Conservation (phyloP, 2,113 vertebrate species). For the Nyctibius bracteatus region DNA sequence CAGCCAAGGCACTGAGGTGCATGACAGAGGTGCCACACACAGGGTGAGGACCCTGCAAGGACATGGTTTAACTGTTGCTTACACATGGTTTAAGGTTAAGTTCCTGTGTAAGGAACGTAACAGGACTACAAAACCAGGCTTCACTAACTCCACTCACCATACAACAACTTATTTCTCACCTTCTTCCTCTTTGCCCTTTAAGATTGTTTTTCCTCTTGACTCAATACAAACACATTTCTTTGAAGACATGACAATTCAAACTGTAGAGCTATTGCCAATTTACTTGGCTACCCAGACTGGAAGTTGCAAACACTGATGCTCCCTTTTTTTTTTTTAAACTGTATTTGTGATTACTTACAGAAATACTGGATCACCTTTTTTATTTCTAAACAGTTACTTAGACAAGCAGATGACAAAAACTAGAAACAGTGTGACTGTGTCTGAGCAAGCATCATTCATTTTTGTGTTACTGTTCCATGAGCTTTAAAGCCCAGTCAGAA, state of each 20-base stretch:
- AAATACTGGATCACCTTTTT: background rate
- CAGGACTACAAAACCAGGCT: background rate
- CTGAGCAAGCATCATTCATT: background rate
- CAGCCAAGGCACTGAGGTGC: background rate
- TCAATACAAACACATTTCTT: background rate
- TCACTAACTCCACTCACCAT: background rate
- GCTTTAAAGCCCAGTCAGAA: background rate
- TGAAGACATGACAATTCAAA: background rate
- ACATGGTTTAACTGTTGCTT: too few species aligned
- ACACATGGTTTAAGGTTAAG: too few species aligned
- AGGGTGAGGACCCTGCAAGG: background rate
- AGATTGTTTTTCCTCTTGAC: background rate
- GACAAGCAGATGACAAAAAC: background rate
- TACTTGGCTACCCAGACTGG: background rate
- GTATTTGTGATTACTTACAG: background rate
- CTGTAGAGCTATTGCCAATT: background rate
- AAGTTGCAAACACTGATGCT: background rate
- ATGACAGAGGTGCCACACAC: accelerated
- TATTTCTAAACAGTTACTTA: background rate
- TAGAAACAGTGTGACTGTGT: background rate
- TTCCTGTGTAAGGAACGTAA: background rate
- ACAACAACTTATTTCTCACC: background rate
- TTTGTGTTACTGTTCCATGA: background rate
- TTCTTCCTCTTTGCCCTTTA: background rate
- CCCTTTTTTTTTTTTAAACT: background rate